Percentiles rank a stretch among this genome's conserved stretches.
Evolutionary conservation across 37 sponge, comb jelly and placozoan species (phyloP).

Genomic region (Beroe forskalii): DNA sequence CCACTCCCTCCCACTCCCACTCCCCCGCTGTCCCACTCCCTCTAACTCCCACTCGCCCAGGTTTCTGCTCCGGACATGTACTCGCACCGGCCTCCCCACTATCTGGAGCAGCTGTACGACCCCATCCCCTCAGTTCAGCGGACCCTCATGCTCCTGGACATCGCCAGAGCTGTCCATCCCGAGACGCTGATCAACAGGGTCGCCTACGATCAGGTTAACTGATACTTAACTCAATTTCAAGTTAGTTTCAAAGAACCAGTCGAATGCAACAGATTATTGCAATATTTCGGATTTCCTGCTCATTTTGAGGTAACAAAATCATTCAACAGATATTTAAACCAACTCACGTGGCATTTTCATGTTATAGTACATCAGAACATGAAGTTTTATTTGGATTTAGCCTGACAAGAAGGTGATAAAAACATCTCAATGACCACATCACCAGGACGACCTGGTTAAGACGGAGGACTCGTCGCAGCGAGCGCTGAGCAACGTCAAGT

Average conservation of each 20-base stretch:
- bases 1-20: background rate
- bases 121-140: constrained; percentile 65
- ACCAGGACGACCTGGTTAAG: constrained; percentile 60
- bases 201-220: constrained; percentile 72
- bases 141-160: constrained; percentile 67
- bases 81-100: constrained; percentile 64
- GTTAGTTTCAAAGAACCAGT: too few species aligned
- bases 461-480: background rate
- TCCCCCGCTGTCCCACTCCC: background rate
- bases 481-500: constrained; percentile 9
- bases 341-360: too few species aligned
- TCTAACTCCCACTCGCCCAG: background rate
- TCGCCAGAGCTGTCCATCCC: constrained; percentile 65
- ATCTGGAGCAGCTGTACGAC: constrained; percentile 51
- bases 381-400: too few species aligned
- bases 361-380: too few species aligned
- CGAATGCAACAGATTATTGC: too few species aligned
- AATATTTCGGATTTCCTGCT: too few species aligned
- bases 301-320: too few species aligned
- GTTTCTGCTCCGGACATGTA: constrained; percentile 63
- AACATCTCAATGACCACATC: too few species aligned
- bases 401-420: too few species aligned
- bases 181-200: constrained; percentile 70
- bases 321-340: too few species aligned
- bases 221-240: too few species aligned